Conservation (phyloP, 92 coral and sea anemone species). For the Anthopleura xanthogrammica region DNA sequence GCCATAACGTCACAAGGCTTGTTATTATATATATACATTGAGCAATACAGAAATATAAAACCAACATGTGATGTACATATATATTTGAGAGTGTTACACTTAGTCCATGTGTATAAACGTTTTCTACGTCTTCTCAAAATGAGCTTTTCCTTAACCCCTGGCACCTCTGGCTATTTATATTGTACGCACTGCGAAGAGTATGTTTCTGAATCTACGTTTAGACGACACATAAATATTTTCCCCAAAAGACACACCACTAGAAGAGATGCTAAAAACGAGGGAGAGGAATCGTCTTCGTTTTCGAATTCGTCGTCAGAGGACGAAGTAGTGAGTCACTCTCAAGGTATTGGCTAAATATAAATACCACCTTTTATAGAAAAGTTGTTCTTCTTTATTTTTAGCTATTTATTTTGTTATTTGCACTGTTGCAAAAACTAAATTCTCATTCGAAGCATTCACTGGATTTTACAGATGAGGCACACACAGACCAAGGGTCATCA, state of each 20-base stretch:
- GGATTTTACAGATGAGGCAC: not conserved
- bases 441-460: not conserved
- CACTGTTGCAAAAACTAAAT: not conserved
- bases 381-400: not conserved
- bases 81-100: not conserved
- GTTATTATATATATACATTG: not conserved
- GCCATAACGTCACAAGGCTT: not conserved
- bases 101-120: not conserved
- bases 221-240: constrained; percentile 22
- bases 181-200: constrained; percentile 30
- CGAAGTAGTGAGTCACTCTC: constrained; percentile 4
- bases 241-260: constrained; percentile 6
- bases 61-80: no score
- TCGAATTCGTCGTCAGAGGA: constrained; percentile 18
- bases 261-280: constrained; percentile 2
- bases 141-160: not conserved
- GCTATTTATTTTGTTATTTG: not conserved
- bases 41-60: not conserved
- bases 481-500: not conserved
- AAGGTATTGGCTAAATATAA: not conserved
- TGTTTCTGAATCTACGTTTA: constrained; percentile 36
- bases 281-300: not conserved
- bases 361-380: not conserved
- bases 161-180: constrained; percentile 18
- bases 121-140: not conserved